These are phyloP conservation scores for human DNA, from an alignment of 2,113 vertebrate genomes.

Conservation along the genomic window GRCh38 chrX:20555001-20555500, in stretches of 20 bases:
- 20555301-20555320: too few species aligned
- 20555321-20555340: too few species aligned
- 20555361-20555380: too few species aligned
- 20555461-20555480: background rate
- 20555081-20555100: background rate
- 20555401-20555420: background rate
- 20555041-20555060: conserved; percentile 13
- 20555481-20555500: background rate
- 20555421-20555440: conserved; percentile 13
- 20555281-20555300: too few species aligned
- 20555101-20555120: background rate
- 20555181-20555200: background rate
- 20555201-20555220: too few species aligned
- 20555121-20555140: background rate
- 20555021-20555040: conserved; percentile 31
- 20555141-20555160: background rate
- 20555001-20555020: conserved; percentile 12
- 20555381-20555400: too few species aligned
- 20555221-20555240: too few species aligned
- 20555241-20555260: too few species aligned
- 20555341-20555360: too few species aligned
- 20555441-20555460: conserved; percentile 3
- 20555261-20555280: too few species aligned
- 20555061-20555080: background rate
- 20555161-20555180: conserved; percentile 23